Percentiles rank a stretch among this genome's conserved stretches.
Evolutionary conservation across 2,113 vertebrate genomes (phyloP).

Genomic region (Oreamnos americanus): DNA sequence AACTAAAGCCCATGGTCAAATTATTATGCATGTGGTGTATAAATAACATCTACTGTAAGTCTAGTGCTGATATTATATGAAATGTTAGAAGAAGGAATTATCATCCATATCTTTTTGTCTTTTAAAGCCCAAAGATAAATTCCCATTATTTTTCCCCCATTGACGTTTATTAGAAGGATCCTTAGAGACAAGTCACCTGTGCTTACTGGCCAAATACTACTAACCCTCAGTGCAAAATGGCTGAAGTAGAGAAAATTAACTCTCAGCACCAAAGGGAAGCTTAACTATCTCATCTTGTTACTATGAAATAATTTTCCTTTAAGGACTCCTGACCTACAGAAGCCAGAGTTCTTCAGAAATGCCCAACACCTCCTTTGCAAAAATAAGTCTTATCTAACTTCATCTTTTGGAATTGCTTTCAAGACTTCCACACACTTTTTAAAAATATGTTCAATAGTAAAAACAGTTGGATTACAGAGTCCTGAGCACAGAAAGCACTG

Average conservation of each 20-base stretch:
- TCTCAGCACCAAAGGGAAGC: neutral
- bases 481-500: neutral
- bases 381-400: neutral
- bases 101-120: neutral
- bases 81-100: neutral
- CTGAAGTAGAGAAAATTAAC: neutral
- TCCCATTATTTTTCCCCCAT: neutral
- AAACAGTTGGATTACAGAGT: neutral
- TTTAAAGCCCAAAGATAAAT: neutral
- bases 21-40: neutral
- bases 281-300: neutral
- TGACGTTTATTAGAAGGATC: neutral
- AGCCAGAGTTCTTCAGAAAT: neutral
- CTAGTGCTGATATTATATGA: neutral
- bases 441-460: neutral
- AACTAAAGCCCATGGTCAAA: neutral
- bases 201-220: neutral
- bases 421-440: neutral
- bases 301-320: neutral
- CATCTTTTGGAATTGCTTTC: neutral
- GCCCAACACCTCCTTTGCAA: neutral
- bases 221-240: neutral
- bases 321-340: neutral
- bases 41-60: neutral
- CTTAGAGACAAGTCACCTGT: neutral